A percentile compares a stretch with the other conserved stretches of the same genome.
These are phyloP conservation scores for Zootermopsis nevadensis DNA, from an alignment of 2,888 invertebrate genomes.

Conservation along the genomic window DNA sequence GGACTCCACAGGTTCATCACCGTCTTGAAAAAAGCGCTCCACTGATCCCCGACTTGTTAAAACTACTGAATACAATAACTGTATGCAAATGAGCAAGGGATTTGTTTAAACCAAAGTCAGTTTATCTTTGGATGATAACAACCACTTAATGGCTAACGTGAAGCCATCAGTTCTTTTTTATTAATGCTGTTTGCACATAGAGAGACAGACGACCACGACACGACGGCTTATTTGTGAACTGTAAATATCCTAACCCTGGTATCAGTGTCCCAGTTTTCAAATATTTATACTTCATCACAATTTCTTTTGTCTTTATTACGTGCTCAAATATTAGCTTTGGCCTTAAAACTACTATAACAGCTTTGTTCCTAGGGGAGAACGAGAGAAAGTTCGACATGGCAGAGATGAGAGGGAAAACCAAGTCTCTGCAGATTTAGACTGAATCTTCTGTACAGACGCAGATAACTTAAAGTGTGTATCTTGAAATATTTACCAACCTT, in stretches of 20 bases:
- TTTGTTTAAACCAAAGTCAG: no score
- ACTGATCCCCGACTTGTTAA: no score
- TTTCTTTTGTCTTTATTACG: slow-evolving; percentile 27
- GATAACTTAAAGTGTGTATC: not conserved
- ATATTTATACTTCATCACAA: slow-evolving; percentile 25
- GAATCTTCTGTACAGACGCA: not conserved
- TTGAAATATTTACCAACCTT: slow-evolving; percentile 6
- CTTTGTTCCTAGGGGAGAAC: not conserved
- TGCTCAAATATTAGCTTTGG: slow-evolving; percentile 7
- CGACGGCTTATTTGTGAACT: not conserved
- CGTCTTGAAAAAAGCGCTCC: no score
- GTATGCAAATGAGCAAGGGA: no score
- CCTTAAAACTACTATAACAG: not conserved
- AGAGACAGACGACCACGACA: no score
- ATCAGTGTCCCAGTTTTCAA: not conserved
- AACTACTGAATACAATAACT: no score
- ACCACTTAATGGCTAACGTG: no score
- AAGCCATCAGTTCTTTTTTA: no score
- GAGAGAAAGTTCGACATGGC: not conserved
- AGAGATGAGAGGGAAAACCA: not conserved
- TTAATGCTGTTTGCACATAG: no score
- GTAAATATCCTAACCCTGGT: not conserved
- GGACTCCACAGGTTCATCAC: no score
- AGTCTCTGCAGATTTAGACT: not conserved
- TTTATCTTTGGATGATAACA: no score